Evolutionary conservation across 2,888 invertebrate genomes (phyloP).

Genomic region (Amphipoea oculea): DNA sequence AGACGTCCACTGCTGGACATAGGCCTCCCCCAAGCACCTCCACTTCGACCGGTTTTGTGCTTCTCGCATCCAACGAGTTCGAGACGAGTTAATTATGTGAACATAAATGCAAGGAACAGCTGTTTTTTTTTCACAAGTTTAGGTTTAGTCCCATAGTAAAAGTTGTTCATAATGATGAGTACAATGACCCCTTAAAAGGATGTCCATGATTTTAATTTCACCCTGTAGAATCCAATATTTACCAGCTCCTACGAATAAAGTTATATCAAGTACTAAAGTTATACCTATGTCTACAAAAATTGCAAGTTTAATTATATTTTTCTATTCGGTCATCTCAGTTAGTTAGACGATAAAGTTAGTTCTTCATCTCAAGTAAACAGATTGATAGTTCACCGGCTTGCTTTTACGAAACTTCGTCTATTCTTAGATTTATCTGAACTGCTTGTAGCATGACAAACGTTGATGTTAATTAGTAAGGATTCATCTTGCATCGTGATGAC

Average conservation of each 20-base stretch:
- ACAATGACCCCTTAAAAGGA: too few species aligned
- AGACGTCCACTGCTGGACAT: too few species aligned
- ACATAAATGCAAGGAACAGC: too few species aligned
- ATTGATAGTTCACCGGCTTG: neutral
- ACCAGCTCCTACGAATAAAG: neutral
- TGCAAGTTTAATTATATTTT: neutral
- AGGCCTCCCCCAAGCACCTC: too few species aligned
- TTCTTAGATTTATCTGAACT: neutral
- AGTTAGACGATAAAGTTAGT: neutral
- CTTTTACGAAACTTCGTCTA: neutral
- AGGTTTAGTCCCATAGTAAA: too few species aligned
- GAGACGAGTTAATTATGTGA: too few species aligned
- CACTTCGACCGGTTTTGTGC: too few species aligned
- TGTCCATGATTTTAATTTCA: too few species aligned
- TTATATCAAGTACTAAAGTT: neutral
- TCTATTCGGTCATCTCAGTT: neutral
- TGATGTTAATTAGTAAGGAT: neutral
- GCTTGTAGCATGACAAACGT: neutral
- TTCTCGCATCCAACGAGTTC: too few species aligned
- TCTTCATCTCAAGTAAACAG: neutral
- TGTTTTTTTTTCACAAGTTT: too few species aligned
- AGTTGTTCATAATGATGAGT: too few species aligned
- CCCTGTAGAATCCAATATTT: too few species aligned
- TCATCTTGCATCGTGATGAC: neutral
- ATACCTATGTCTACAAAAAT: neutral